Evolutionary conservation across 1,140 invertebrate species (phyloP), one percentile per base, ranked within the genome.

Genomic region (Araneus ventricosus): DNA sequence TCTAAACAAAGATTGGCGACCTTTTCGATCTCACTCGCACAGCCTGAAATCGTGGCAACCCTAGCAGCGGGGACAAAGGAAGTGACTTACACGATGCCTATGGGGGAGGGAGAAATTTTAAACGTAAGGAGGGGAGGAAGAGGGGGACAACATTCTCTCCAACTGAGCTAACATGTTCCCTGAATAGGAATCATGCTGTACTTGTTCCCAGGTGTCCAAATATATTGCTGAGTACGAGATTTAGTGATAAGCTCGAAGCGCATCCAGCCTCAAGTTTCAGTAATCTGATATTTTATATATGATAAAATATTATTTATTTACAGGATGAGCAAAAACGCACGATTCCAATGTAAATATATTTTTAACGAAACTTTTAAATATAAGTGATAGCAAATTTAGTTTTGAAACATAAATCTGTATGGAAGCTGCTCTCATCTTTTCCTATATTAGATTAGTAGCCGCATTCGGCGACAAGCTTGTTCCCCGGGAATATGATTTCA

Each of bases 101-200:
- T 30, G 30, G 70, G 70, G 70, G 30, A 30, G 67, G 70, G 20
- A 30, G 20, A 75, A 30, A 37, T 75, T 75, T 75, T 75, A 75
- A 37, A 75, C 34, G 30, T 0, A 27, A 27, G 63, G 4, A 20
- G 14, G n/a, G 59, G 5, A n/a, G n/a, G 59, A 6, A 22, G 45
- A 52, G 45, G 45, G 34, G 70, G 27, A 6, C 3, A 2, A 75
- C 17, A 34, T 14, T 75, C 70, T 30, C 70, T 34, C 70, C 70
- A 37, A 75, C 70, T 75, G 70, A 75, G 70, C 34, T 75, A 75
- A 75, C 70, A 75, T 75, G 70, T 27, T 75, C 70, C 30, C 30
- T 34, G 70, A 75, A 34, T 75, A 30, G 70, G 34, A 75, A 37
- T 30, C 27, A 37, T 34, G 30, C 27, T 37, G 70, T 5, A 34